Percentiles rank a stretch among this genome's conserved stretches.
Conservation (phyloP, 2,888 invertebrate genomes). For the Caradrina clavipalpis region DNA sequence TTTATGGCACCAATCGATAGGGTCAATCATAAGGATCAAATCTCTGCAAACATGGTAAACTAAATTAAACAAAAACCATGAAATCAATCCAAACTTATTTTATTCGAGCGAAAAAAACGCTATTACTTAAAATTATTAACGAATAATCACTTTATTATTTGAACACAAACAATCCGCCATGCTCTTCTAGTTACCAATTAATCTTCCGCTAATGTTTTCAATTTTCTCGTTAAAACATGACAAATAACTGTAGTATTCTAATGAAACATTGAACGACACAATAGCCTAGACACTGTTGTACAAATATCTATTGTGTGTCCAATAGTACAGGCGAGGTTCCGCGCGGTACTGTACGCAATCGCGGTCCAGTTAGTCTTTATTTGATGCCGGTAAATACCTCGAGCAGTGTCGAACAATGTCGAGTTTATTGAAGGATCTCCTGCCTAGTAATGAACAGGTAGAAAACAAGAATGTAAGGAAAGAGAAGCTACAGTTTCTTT, state of each 20-base stretch:
- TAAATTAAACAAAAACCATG: no score
- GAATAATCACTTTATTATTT: neutral
- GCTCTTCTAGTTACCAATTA: neutral
- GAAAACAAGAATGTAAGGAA: neutral
- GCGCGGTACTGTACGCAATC: neutral
- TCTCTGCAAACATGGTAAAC: no score
- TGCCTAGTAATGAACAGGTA: conserved; percentile 19
- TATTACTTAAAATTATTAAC: no score
- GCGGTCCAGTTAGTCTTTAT: conserved; percentile 13
- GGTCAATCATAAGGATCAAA: no score
- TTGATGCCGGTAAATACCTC: neutral
- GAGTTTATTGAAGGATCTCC: neutral
- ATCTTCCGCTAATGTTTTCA: neutral
- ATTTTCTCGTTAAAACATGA: conserved; percentile 37
- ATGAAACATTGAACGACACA: conserved; percentile 19
- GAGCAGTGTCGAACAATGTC: conserved; percentile 7
- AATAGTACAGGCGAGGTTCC: neutral
- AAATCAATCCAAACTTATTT: no score
- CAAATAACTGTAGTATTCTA: conserved; percentile 19
- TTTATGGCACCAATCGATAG: no score
- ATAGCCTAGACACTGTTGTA: conserved; percentile 23
- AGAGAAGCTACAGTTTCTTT: neutral
- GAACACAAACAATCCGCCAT: neutral
- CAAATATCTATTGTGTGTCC: conserved; percentile 30
- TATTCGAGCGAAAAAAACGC: no score